These are phyloP conservation scores for Zootermopsis nevadensis DNA, from an alignment of 2,888 invertebrate genomes.

Conservation along the genomic window DNA sequence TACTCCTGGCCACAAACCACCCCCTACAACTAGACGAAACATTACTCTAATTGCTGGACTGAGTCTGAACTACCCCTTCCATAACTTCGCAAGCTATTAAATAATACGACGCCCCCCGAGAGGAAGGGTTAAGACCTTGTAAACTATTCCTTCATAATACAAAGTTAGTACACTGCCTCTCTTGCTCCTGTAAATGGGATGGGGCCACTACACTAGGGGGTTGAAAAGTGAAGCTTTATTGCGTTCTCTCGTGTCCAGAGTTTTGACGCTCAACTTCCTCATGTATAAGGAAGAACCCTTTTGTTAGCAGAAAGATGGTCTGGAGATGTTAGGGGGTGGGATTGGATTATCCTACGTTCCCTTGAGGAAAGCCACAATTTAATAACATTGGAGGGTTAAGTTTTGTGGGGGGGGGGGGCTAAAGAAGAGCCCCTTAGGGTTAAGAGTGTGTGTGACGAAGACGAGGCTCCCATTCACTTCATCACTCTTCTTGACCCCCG, in stretches of 20 bases:
- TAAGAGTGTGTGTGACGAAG: constrained; percentile 23
- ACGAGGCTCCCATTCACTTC: constrained; percentile 18
- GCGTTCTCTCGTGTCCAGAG: constrained; percentile 43
- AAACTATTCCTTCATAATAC: constrained; percentile 43
- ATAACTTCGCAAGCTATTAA: constrained; percentile 40
- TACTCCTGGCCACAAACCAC: constrained; percentile 21
- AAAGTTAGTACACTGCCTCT: constrained; percentile 39
- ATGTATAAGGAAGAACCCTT: constrained; percentile 38
- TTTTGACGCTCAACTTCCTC: constrained; percentile 47
- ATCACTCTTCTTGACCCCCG: constrained; percentile 36
- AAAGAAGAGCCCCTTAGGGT: constrained; percentile 31
- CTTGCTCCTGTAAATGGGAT: not conserved
- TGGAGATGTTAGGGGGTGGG: constrained; percentile 9
- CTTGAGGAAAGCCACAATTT: constrained; percentile 52
- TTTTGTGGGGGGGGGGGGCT: constrained; percentile 24
- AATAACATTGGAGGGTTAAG: constrained; percentile 51
- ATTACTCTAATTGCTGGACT: constrained; percentile 41
- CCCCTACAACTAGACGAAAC: constrained; percentile 21
- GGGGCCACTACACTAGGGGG: constrained; percentile 2
- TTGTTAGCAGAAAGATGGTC: constrained; percentile 16
- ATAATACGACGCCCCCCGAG: constrained; percentile 30
- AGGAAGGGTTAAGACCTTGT: constrained; percentile 39
- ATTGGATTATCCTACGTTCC: constrained; percentile 39
- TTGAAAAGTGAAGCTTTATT: constrained; percentile 40
- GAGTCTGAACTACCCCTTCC: constrained; percentile 17